Base-by-base conservation (phyloP, 92 coral and sea anemone genomes). In the Micromussa lordhowensis region DNA sequence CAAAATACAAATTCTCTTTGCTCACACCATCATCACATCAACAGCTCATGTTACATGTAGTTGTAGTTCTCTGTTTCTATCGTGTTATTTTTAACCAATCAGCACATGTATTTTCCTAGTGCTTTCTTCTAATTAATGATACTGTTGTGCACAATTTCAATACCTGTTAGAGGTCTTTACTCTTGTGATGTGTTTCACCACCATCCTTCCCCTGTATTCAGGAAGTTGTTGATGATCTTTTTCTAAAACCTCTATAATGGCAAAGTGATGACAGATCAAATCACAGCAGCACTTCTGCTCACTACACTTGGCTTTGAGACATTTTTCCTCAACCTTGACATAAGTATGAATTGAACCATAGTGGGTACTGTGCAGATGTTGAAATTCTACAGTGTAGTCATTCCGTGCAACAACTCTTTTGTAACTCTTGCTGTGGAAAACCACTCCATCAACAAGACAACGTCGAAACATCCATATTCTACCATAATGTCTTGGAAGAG, bases 241-340 rank as follows among this genome's bases (percentile, higher is more conserved):
- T 24, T 82, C 75, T 74, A 82, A 63, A 58, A 82, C 32, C 73
- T 82, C 75, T 29, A 82, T 68, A 9, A 82, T 66, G 30, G 86
- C 86, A 26, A 34, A 48, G 38, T 82, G n/a, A n/a, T 80, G 38
- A 22, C 32, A 48, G 64, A 40, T 4, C 84, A 80, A 80, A 55
- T 24, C 58, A 55, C 84, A 57, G 18, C 68, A 80, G 32, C 84
- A 80, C 36, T 80, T 80, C 77, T 82, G 49, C 21, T 82, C 55
- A 58, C 32, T 35, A 32, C 86, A 82, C 21, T 49, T 24, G 22
- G 75, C 75, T 44, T 34, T 82, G 54, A 34, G 70, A 57, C 86
- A 82, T 34, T 44, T 82, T 82, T 82, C 86, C 66, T 82, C 86
- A 58, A 82, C 54, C 53, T 82, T 82, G 17, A 61, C 86, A 66